Evolutionary conservation across 1,140 invertebrate species (phyloP).

Genomic region (Penaeus chinensis): DNA sequence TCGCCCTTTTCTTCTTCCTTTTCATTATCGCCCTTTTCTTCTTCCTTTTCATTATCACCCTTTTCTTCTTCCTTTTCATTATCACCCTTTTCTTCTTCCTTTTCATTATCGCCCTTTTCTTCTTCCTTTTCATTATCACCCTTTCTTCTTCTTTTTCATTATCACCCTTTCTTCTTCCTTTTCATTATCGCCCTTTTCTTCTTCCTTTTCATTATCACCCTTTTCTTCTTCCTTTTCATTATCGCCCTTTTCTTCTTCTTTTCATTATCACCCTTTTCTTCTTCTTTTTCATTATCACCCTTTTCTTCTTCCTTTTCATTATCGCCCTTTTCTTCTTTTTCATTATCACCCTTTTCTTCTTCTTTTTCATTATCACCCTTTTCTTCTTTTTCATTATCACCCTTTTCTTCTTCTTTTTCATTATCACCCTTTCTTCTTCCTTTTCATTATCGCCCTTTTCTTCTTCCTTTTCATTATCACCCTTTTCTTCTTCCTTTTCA

Average conservation of each 20-base stretch:
- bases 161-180: neutral
- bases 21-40: neutral
- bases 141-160: neutral
- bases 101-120: neutral
- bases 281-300: neutral
- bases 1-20: neutral
- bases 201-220: neutral
- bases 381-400: neutral
- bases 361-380: neutral
- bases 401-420: neutral
- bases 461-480: neutral
- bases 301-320: neutral
- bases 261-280: no score
- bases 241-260: neutral
- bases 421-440: neutral
- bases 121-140: neutral
- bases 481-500: neutral
- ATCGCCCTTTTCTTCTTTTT: neutral
- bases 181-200: neutral
- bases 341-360: neutral
- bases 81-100: neutral
- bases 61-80: neutral
- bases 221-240: neutral
- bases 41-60: neutral
- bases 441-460: no score